Percentiles rank a stretch among this genome's conserved stretches.
phyloP scores from a whole-genome alignment of 2,797 vertebrate genomes.

The Sebastes steindachneri region DNA sequence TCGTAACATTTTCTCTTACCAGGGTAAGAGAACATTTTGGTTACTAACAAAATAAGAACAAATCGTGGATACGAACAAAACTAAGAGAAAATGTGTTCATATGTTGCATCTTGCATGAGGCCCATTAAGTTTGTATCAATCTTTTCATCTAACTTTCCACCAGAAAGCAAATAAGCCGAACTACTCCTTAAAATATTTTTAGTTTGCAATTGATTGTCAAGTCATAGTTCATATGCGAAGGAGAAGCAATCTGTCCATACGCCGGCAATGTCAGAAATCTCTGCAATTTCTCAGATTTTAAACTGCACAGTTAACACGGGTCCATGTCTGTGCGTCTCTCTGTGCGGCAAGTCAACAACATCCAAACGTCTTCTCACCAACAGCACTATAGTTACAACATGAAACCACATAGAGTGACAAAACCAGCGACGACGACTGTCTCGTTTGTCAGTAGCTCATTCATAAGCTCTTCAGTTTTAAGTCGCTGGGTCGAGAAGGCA shows the following conservation, averaged over 20 bases:
- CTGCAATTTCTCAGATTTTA: neutral
- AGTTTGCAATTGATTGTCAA: conserved; percentile 40
- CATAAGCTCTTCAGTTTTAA: conserved; percentile 58
- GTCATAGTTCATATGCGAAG: neutral
- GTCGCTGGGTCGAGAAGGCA: conserved; percentile 76
- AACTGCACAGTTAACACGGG: neutral
- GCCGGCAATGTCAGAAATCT: neutral
- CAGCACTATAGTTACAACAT: conserved; percentile 26
- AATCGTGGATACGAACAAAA: no score
- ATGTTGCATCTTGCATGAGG: no score
- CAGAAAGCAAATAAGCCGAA: neutral
- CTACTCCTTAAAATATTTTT: neutral
- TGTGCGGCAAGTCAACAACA: neutral
- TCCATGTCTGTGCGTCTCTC: conserved; percentile 1
- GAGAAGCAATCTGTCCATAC: neutral
- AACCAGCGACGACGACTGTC: conserved; percentile 6
- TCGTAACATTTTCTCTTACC: no score
- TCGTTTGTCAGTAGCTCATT: conserved; percentile 17
- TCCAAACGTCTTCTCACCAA: conserved; percentile 18
- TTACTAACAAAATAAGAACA: no score
- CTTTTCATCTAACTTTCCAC: neutral
- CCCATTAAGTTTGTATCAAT: neutral
- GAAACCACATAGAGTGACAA: conserved; percentile 20
- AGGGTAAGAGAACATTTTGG: no score
- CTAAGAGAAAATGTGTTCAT: fast-evolving